Evolutionary conservation across 2,113 vertebrate species (phyloP).

Genomic region (Alligator sinensis): DNA sequence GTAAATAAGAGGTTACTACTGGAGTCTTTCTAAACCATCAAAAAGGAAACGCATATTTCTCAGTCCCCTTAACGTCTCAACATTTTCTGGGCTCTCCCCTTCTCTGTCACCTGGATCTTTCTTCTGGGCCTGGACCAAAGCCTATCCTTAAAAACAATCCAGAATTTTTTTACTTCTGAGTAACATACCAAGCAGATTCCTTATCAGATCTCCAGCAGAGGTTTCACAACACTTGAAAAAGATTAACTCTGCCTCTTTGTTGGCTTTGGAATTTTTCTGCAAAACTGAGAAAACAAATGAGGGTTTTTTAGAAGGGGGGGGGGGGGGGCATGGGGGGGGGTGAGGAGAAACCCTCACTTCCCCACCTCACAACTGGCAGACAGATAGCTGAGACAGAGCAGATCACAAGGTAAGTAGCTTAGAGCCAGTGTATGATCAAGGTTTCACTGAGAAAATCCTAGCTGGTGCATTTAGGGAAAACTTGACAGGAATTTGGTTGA

Average conservation of each 20-base stretch:
- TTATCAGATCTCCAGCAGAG: not conserved
- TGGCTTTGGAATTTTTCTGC: not conserved
- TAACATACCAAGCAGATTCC: not conserved
- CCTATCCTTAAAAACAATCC: not conserved
- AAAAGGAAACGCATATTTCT: not conserved
- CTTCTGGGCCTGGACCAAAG: not conserved
- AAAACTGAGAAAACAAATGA: not conserved
- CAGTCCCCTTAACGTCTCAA: not conserved
- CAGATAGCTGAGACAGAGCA: not conserved
- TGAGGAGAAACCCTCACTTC: too few relatives aligned
- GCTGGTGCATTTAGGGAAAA: not conserved
- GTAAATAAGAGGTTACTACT: not conserved
- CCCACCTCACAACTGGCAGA: rapidly evolving
- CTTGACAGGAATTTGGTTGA: not conserved
- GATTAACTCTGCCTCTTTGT: rapidly evolving
- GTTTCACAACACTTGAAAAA: not conserved
- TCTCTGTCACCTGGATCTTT: not conserved
- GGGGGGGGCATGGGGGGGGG: too few relatives aligned
- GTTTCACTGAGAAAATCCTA: not conserved
- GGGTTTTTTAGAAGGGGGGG: too few relatives aligned
- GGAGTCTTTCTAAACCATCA: not conserved
- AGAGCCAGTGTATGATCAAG: too few relatives aligned
- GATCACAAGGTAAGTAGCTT: too few relatives aligned
- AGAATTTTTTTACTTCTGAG: not conserved
- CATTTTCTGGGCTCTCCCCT: not conserved